phyloP scores from a whole-genome alignment of 2,888 invertebrate species.

The Neocrepidodera transversa region DNA sequence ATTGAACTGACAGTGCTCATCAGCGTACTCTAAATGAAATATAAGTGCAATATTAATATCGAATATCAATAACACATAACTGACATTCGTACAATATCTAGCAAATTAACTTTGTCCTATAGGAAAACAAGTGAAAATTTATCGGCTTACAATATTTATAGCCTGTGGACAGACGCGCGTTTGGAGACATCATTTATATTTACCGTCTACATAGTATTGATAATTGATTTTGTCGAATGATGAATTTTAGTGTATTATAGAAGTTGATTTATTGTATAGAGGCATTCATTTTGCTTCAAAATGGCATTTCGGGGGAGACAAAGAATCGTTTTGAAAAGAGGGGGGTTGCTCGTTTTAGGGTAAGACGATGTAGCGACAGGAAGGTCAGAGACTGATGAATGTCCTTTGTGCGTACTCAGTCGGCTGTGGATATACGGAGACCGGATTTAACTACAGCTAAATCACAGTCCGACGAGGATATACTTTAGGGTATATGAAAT shows the following conservation, averaged over 20 bases:
- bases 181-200: slow-evolving; percentile 49
- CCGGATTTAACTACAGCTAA: slow-evolving; percentile 47
- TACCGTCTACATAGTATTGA: slow-evolving; percentile 43
- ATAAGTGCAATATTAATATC: slow-evolving; percentile 16
- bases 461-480: not conserved
- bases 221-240: slow-evolving; percentile 49
- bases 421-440: slow-evolving; percentile 50
- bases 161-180: slow-evolving; percentile 48
- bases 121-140: slow-evolving; percentile 42
- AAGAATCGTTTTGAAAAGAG: slow-evolving; percentile 28
- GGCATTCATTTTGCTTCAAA: slow-evolving; percentile 41
- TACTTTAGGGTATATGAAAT: not conserved
- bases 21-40: slow-evolving; percentile 15
- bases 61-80: slow-evolving; percentile 16
- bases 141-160: slow-evolving; percentile 46
- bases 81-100: slow-evolving; percentile 32
- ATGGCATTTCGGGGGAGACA: slow-evolving; percentile 34
- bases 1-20: slow-evolving; percentile 20
- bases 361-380: slow-evolving; percentile 43
- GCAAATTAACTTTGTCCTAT: slow-evolving; percentile 41
- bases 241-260: slow-evolving; percentile 39
- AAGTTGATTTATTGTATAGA: slow-evolving; percentile 42
- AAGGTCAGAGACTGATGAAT: slow-evolving; percentile 55
- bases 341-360: slow-evolving; percentile 36
- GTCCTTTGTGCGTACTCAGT: slow-evolving; percentile 57